These are phyloP conservation scores for Phalloptychus januarius DNA, from an alignment of 2,797 vertebrate species.

Conservation along the genomic window DNA sequence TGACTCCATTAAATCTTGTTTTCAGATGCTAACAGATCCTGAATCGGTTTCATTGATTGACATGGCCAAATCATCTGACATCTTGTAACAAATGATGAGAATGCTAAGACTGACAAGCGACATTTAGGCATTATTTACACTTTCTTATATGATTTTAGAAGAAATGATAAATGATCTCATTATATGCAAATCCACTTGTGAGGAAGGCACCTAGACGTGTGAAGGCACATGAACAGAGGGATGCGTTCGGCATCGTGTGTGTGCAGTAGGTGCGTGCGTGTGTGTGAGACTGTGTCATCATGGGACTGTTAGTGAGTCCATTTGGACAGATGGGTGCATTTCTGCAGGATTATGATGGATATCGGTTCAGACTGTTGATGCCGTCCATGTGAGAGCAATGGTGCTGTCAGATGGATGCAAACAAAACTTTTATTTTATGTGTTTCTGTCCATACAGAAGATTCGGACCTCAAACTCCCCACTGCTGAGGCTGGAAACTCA, in stretches of 20 bases:
- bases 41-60: constrained; percentile 76
- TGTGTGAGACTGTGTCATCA: constrained; percentile 34
- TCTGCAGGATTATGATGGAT: constrained; percentile 64
- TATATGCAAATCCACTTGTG: constrained; percentile 63
- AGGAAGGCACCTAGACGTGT: constrained; percentile 36
- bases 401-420: constrained; percentile 44
- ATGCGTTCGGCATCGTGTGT: not conserved
- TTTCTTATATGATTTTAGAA: constrained; percentile 56
- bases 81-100: constrained; percentile 68
- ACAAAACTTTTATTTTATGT: constrained; percentile 19
- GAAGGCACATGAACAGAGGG: constrained; percentile 14
- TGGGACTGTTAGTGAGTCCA: constrained; percentile 58
- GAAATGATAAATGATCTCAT: constrained; percentile 70
- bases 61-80: constrained; percentile 59
- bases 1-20: constrained; percentile 63
- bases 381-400: constrained; percentile 42
- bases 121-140: constrained; percentile 65
- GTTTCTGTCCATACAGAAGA: constrained; percentile 42
- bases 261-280: constrained; percentile 13
- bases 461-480: constrained; percentile 11
- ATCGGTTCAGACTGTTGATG: constrained; percentile 54
- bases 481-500: constrained; percentile 40
- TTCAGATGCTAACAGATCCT: constrained; percentile 56
- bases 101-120: constrained; percentile 73
- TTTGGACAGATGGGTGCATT: constrained; percentile 66